phyloP scores from a whole-genome alignment of 2,888 invertebrate species.

The Eupithecia inturbata region DNA sequence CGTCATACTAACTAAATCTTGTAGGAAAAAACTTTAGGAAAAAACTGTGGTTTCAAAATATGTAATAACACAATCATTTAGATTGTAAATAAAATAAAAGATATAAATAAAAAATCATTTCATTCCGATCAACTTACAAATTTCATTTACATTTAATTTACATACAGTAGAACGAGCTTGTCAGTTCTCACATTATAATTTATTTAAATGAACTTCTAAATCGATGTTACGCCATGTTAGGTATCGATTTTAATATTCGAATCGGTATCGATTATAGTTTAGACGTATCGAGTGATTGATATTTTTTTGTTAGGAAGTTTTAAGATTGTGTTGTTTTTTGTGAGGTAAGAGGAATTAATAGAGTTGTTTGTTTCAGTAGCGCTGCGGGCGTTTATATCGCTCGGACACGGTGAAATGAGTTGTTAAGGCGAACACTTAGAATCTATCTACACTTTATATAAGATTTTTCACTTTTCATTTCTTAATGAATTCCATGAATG shows the following conservation, averaged over 20 bases:
- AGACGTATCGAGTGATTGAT: constrained; percentile 73
- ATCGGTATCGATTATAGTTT: constrained; percentile 68
- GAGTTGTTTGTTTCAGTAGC: constrained; percentile 79
- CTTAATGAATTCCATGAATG: neutral
- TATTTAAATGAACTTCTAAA: constrained; percentile 62
- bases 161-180: constrained; percentile 30
- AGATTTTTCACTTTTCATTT: neutral
- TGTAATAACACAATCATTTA: neutral
- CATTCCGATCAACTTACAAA: constrained; percentile 18
- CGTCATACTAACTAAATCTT: neutral
- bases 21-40: neutral
- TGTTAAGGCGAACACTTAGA: constrained; percentile 51
- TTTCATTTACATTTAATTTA: constrained; percentile 27
- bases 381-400: constrained; percentile 72
- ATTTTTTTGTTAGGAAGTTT: constrained; percentile 39
- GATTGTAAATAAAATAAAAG: neutral
- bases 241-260: constrained; percentile 64
- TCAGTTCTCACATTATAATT: constrained; percentile 52
- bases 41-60: neutral
- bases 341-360: constrained; percentile 70
- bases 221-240: constrained; percentile 58
- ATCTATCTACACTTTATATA: too few species aligned
- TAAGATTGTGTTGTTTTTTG: constrained; percentile 37
- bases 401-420: constrained; percentile 65
- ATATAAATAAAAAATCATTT: constrained; percentile 1